Evolutionary conservation across 2,888 invertebrate genomes (phyloP).

Genomic region (Amblyteles armatorius): DNA sequence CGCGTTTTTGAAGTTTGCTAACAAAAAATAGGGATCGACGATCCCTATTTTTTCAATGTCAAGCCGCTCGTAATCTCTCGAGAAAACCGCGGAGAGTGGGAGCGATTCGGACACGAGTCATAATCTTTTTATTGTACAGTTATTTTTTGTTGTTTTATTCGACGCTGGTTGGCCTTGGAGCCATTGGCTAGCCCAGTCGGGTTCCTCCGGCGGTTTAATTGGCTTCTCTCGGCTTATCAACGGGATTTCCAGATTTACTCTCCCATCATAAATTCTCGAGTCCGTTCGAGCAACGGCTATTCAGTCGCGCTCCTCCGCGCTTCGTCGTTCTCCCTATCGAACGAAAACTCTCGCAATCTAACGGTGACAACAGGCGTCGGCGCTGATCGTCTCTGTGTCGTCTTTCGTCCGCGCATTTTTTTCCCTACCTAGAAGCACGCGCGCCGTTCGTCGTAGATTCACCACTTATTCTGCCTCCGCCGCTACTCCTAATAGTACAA

Average conservation of each 20-base stretch:
- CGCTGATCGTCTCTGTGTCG: too few species aligned
- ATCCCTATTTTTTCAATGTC: neutral
- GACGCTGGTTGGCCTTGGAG: constrained; percentile 72
- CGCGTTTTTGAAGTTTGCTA: too few species aligned
- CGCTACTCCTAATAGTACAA: neutral
- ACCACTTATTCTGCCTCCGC: neutral
- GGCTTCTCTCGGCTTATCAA: constrained; percentile 6
- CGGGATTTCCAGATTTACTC: constrained; percentile 32
- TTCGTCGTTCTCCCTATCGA: constrained; percentile 7
- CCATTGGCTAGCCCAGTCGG: neutral
- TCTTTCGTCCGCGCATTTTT: neutral
- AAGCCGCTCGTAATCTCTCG: neutral
- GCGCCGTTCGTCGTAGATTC: neutral
- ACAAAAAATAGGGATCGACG: too few species aligned
- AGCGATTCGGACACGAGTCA: neutral
- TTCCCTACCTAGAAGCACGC: neutral
- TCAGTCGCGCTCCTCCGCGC: neutral
- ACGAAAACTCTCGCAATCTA: neutral
- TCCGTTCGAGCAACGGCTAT: too few species aligned
- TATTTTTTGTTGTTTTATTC: constrained; percentile 64
- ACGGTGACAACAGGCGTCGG: neutral
- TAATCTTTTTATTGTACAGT: neutral
- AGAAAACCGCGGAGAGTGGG: neutral
- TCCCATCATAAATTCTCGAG: neutral
- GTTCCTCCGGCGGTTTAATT: constrained; percentile 15